phyloP scores from a whole-genome alignment of 1,140 invertebrate species.

The Papilio dardanus region DNA sequence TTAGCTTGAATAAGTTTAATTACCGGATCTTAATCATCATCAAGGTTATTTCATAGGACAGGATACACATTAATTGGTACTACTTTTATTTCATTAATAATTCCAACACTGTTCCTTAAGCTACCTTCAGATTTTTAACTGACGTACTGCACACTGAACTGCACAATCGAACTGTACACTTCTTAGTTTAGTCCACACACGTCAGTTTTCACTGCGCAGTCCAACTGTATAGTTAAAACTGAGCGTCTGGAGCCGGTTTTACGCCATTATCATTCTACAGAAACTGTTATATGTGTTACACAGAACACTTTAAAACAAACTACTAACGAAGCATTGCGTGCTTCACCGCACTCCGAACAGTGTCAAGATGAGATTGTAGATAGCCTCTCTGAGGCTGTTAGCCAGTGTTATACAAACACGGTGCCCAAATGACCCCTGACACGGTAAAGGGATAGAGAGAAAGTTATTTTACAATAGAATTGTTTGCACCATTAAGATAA shows the following conservation, averaged over 20 bases:
- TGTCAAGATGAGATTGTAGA: conserved; percentile 57
- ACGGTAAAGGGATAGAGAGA: conserved; percentile 51
- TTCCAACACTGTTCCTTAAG: not conserved
- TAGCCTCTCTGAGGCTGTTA: conserved; percentile 59
- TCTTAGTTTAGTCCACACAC: too few relatives aligned
- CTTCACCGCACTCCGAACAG: conserved; percentile 49
- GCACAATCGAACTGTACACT: too few relatives aligned
- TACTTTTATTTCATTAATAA: too few relatives aligned
- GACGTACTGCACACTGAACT: too few relatives aligned
- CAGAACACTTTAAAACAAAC: not conserved
- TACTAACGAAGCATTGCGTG: conserved; percentile 40
- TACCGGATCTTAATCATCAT: not conserved
- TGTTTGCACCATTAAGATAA: not conserved
- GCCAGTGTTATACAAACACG: conserved; percentile 59
- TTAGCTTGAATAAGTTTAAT: not conserved
- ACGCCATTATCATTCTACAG: not conserved
- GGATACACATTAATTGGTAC: too few relatives aligned
- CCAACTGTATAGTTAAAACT: too few relatives aligned
- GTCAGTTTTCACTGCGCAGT: too few relatives aligned
- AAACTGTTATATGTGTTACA: not conserved
- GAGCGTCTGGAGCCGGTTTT: too few relatives aligned
- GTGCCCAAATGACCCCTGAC: conserved; percentile 53
- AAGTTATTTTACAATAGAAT: conserved; percentile 47
- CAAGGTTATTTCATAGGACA: too few relatives aligned
- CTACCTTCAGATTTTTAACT: too few relatives aligned